These are phyloP conservation scores for Cliona cf. orientalis DNA, from an alignment of 37 sponge, comb jelly and placozoan species.

Conservation along the genomic window DNA sequence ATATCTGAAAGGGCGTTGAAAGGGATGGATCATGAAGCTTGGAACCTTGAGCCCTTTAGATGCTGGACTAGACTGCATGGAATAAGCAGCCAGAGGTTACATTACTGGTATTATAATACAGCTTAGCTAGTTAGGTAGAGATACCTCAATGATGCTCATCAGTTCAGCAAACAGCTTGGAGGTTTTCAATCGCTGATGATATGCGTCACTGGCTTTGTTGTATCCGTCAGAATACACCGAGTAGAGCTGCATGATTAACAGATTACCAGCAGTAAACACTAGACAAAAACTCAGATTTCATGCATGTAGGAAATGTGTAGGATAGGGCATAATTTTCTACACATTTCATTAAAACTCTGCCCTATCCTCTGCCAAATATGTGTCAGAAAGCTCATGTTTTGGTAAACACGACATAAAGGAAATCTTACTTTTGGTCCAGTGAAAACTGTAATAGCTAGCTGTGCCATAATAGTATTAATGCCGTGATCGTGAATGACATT, in stretches of 20 bases:
- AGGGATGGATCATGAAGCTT: conserved; percentile 72
- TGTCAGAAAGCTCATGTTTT: no score
- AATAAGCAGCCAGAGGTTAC: not conserved
- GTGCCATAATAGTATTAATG: no score
- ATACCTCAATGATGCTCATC: conserved; percentile 61
- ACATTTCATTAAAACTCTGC: no score
- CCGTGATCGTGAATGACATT: no score
- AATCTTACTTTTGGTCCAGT: no score
- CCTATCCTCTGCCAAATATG: no score
- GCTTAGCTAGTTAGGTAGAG: no score
- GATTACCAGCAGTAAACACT: not conserved
- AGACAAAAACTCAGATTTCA: no score
- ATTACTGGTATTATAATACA: not conserved
- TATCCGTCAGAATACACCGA: conserved; percentile 57
- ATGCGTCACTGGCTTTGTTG: conserved; percentile 49
- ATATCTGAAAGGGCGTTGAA: conserved; percentile 76
- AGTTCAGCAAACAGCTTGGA: conserved; percentile 58
- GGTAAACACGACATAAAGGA: no score
- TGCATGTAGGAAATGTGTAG: no score
- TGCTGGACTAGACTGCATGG: conserved; percentile 51
- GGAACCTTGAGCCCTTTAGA: conserved; percentile 69
- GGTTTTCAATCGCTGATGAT: conserved; percentile 49
- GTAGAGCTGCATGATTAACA: conserved; percentile 71
- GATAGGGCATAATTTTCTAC: no score
- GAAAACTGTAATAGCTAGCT: no score